phyloP scores from a whole-genome alignment of 2,888 invertebrate genomes.

The Lepidochitona cinerea region DNA sequence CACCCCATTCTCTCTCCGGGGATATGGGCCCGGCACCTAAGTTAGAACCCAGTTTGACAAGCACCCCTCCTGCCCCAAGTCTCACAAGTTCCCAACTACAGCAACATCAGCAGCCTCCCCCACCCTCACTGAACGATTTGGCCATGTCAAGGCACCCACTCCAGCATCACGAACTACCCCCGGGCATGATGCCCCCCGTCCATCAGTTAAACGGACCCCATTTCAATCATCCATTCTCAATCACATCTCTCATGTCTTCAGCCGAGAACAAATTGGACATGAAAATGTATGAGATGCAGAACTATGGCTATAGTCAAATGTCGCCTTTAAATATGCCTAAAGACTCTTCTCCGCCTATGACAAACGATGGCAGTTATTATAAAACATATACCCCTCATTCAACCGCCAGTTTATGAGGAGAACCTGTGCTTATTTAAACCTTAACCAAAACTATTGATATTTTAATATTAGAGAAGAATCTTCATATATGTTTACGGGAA shows the following conservation, averaged over 20 bases:
- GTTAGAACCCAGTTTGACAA: conserved; percentile 29
- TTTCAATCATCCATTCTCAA: conserved; percentile 90
- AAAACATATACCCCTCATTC: conserved; percentile 59
- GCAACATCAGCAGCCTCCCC: conserved; percentile 75
- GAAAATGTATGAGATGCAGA: conserved; percentile 84
- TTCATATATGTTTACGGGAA: no score
- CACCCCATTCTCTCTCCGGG: conserved; percentile 30
- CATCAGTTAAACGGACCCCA: conserved; percentile 67
- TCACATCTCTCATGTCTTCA: conserved; percentile 86
- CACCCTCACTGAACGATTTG: conserved; percentile 5
- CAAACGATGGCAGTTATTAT: conserved; percentile 54
- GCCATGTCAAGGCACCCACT: not conserved
- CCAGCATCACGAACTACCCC: conserved; percentile 39
- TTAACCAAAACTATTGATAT: not conserved
- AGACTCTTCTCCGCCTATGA: conserved; percentile 38
- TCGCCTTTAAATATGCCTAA: conserved; percentile 41
- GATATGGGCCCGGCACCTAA: conserved; percentile 20
- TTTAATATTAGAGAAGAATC: not conserved
- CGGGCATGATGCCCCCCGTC: conserved; percentile 64
- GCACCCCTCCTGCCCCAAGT: conserved; percentile 50
- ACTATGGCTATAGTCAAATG: conserved; percentile 54
- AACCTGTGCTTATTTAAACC: not conserved
- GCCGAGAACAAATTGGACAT: conserved; percentile 88
- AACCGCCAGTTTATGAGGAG: conserved; percentile 54
- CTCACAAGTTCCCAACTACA: conserved; percentile 78